Evolutionary conservation across 2,797 vertebrate genomes (phyloP).

Genomic region (Rhinogobio ventralis): DNA sequence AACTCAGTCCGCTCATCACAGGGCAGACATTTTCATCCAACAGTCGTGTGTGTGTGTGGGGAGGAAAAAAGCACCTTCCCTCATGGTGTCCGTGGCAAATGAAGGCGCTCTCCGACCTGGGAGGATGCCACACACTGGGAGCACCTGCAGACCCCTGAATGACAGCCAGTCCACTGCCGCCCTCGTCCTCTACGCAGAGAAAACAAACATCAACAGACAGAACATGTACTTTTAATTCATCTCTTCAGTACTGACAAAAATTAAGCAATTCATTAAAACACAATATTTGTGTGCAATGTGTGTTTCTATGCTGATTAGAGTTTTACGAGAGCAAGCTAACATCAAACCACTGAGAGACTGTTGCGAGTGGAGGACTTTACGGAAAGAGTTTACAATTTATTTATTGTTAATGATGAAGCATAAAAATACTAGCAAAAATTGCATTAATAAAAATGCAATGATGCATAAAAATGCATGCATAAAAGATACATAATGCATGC

Average conservation of each 20-base stretch:
- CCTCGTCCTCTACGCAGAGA: conserved; percentile 77
- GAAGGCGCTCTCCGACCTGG: conserved; percentile 73
- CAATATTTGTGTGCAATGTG: no score
- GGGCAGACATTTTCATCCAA: conserved; percentile 74
- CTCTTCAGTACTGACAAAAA: background rate
- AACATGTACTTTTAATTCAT: background rate
- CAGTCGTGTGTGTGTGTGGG: conserved; percentile 50
- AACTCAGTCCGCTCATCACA: conserved; percentile 66
- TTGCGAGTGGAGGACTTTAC: background rate
- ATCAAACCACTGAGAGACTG: no score
- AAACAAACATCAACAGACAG: conserved; percentile 54
- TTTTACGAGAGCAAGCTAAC: background rate
- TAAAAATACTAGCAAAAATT: background rate
- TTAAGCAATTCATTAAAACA: background rate
- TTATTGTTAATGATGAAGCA: background rate
- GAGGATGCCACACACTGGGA: conserved; percentile 75
- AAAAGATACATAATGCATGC: background rate
- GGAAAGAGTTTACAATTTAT: background rate
- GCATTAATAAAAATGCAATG: background rate
- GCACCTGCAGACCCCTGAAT: conserved; percentile 70
- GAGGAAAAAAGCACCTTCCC: conserved; percentile 67
- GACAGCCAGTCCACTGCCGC: conserved; percentile 79
- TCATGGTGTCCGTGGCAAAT: conserved; percentile 77
- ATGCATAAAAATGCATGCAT: background rate
- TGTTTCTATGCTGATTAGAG: background rate